Percentiles rank a stretch among this genome's conserved stretches.
phyloP scores from a whole-genome alignment of 2,888 invertebrate genomes.

The Hesperia comma region DNA sequence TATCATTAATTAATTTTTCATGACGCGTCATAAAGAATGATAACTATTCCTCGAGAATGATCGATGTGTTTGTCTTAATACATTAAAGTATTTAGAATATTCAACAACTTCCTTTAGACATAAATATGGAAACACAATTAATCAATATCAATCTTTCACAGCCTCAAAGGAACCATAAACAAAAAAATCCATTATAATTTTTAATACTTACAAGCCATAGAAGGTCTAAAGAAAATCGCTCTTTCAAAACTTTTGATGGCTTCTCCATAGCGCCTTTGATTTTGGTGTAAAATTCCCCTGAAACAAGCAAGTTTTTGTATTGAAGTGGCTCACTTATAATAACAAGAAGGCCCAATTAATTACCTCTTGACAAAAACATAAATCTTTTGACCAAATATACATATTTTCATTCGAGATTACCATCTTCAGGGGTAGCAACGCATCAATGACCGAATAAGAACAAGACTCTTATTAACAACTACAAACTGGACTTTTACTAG shows the following conservation, averaged over 20 bases:
- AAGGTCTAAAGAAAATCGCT: constrained; percentile 96
- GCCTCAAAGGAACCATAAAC: constrained; percentile 9
- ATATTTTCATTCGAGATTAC: too few species aligned
- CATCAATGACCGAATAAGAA: too few species aligned
- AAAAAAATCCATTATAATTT: constrained; percentile 23
- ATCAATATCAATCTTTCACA: neutral
- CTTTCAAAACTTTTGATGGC: constrained; percentile 95
- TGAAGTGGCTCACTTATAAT: constrained; percentile 27
- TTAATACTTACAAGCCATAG: constrained; percentile 93
- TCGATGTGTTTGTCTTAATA: too few species aligned
- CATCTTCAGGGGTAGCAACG: too few species aligned
- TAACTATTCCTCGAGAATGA: too few species aligned
- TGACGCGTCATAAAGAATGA: too few species aligned
- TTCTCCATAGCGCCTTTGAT: constrained; percentile 93
- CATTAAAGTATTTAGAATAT: too few species aligned
- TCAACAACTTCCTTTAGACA: too few species aligned
- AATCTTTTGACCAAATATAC: neutral
- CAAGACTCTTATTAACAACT: too few species aligned
- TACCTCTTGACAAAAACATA: constrained; percentile 12
- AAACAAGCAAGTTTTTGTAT: constrained; percentile 70
- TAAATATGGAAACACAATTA: constrained; percentile 8
- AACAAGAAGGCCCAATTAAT: constrained; percentile 30
- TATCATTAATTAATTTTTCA: too few species aligned
- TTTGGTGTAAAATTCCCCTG: constrained; percentile 96
- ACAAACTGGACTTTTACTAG: too few species aligned